phyloP scores from a whole-genome alignment of 92 coral and sea anemone species.

The Desmophyllum pertusum region DNA sequence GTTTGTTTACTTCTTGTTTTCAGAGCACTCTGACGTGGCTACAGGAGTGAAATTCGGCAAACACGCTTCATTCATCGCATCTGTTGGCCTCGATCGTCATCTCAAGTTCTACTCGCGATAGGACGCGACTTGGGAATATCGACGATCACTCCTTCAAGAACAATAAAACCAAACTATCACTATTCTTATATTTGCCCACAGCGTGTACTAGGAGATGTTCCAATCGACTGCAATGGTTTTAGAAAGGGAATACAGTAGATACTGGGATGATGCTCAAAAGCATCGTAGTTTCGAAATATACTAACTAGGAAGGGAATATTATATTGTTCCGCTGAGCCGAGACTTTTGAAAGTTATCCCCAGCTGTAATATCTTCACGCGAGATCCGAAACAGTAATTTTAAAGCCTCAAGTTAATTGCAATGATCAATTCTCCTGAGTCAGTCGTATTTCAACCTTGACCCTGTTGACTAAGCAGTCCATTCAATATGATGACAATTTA shows the following conservation, averaged over 20 bases:
- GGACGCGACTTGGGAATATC: not conserved
- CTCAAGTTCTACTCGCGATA: slow-evolving; percentile 89
- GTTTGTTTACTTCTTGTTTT: slow-evolving; percentile 9
- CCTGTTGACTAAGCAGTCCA: not conserved
- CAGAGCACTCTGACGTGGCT: slow-evolving; percentile 91
- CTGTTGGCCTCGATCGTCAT: slow-evolving; percentile 96
- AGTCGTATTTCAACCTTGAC: not conserved
- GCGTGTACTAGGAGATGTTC: not conserved
- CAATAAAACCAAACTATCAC: not conserved
- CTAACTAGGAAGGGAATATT: not conserved
- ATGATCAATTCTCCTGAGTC: not conserved
- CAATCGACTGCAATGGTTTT: not conserved
- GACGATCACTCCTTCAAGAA: not conserved
- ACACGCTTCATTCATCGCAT: slow-evolving; percentile 88
- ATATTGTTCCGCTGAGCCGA: not conserved
- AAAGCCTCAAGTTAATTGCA: not conserved
- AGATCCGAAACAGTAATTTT: not conserved
- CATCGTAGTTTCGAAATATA: not conserved
- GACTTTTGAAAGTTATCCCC: not conserved
- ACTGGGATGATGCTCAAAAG: not conserved
- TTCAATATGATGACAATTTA: no score
- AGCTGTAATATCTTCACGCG: not conserved
- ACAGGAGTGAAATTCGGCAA: slow-evolving; percentile 97
- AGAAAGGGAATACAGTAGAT: not conserved
- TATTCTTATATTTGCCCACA: not conserved